Base-by-base conservation (phyloP, 2,888 invertebrate genomes). In the Eucriotettix oculatus region DNA sequence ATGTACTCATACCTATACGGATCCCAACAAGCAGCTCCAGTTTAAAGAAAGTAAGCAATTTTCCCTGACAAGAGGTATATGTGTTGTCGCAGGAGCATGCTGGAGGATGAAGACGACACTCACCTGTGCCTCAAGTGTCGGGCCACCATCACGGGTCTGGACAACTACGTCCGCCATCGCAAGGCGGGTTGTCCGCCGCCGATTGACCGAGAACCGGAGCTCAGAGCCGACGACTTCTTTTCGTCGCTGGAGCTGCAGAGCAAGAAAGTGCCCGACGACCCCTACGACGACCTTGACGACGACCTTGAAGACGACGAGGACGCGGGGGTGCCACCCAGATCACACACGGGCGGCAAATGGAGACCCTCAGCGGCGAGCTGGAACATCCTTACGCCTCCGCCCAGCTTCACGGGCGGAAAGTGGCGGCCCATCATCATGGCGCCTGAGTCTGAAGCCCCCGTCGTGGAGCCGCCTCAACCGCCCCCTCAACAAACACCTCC, bases 71-170 rank as follows among this genome's bases (percentile, higher is more conserved):
- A 29, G 3, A 29, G 29, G 7, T 29, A 7, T 29, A 7, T 29
- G 29, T 29, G 29, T 7, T 29, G 29, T 29, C 7, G 2, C 29
- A 29, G 29, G 29, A 29, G 29, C 29, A 56, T 29, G 12, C 40
- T n/a, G 80, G 76, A 81, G 63, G 86, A 85, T 60, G 86, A 90
- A 57, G 87, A 90, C 59, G 91, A 94, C 73, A 85, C 81, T 9
- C 94, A 95, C 70, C 81, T 90, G 64, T 95, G 94, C 74, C 84
- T 93, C 68, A 89, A 87, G 70, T 95, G 94, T 74, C 87, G 87
- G 67, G 71, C 79, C 16, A 91, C 92, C 5, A 85, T 94, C 62
- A 44, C 83, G 48, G 94, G 94, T 0, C 76, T 95, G n/a, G 86
- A 87, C 53, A 87, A 87, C 71, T 95, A 95, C 71, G 82, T 95